A percentile compares a stretch with the other conserved stretches of the same genome.
These are phyloP conservation scores for Onychomys torridus DNA, from an alignment of 2,797 vertebrate genomes.

Conservation along the genomic window DNA sequence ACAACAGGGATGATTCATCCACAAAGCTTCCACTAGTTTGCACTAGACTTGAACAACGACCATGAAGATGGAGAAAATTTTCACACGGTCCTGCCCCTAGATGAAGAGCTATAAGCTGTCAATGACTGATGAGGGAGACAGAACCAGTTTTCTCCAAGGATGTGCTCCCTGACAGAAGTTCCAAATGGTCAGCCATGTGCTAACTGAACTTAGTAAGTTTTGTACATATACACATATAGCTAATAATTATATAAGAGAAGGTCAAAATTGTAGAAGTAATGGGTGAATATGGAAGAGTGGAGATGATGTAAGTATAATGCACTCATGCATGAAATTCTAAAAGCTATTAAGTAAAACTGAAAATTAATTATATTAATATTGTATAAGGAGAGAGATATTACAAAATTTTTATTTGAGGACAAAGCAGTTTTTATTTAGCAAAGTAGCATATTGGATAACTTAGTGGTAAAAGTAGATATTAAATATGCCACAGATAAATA, in stretches of 20 bases:
- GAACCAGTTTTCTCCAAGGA: not conserved
- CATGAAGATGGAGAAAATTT: not conserved
- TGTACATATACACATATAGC: no score
- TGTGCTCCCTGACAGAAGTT: not conserved
- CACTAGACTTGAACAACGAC: not conserved
- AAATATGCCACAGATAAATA: not conserved
- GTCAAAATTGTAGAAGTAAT: not conserved
- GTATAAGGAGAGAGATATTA: not conserved
- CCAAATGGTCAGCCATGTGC: not conserved
- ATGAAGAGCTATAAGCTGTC: not conserved
- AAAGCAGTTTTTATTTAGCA: constrained; percentile 12
- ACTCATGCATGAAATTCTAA: not conserved
- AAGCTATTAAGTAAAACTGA: not conserved
- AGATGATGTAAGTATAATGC: not conserved
- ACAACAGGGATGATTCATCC: no score
- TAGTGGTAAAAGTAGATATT: not conserved
- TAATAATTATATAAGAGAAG: not conserved
- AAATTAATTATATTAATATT: not conserved
- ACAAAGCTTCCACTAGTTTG: not conserved
- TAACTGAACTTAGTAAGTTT: not conserved
- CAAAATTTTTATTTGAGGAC: not conserved
- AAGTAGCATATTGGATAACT: not conserved
- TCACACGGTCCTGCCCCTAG: not conserved
- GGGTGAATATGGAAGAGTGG: not conserved
- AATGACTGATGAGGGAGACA: not conserved